Evolutionary conservation across 2,888 invertebrate genomes (phyloP).

Genomic region (Oxyscelio sp.): DNA sequence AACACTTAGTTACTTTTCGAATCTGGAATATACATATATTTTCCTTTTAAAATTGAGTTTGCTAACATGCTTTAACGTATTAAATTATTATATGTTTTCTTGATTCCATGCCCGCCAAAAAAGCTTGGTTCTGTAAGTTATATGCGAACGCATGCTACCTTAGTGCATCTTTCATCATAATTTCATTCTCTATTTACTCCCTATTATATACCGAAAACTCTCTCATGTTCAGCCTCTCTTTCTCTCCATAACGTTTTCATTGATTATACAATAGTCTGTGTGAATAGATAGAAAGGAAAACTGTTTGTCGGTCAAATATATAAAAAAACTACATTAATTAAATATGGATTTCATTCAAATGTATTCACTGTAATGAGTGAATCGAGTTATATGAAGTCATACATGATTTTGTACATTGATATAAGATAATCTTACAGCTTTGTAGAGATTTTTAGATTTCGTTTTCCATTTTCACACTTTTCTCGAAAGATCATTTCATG

Average conservation of each 20-base stretch:
- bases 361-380: background rate
- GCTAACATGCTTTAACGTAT: background rate
- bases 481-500: too few relatives aligned
- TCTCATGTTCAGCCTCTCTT: background rate
- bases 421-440: too few relatives aligned
- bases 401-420: too few relatives aligned
- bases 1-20: too few relatives aligned
- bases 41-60: too few relatives aligned
- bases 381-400: too few relatives aligned
- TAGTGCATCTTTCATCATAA: conserved; percentile 65
- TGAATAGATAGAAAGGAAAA: conserved; percentile 7
- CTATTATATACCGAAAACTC: conserved; percentile 33
- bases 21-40: too few relatives aligned
- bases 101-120: conserved; percentile 85
- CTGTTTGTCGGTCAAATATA: background rate
- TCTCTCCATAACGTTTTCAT: conserved; percentile 25
- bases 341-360: background rate
- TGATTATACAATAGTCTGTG: conserved; percentile 19
- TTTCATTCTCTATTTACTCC: conserved; percentile 38
- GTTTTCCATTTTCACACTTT: too few relatives aligned
- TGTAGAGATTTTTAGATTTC: too few relatives aligned
- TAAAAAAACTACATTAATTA: background rate
- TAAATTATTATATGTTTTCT: conserved; percentile 81
- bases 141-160: conserved; percentile 83
- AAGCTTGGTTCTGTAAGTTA: conserved; percentile 86